A percentile compares a stretch with the other conserved stretches of the same genome.
phyloP scores from a whole-genome alignment of 1,140 invertebrate genomes.

The Drosophila nigromelanica region DNA sequence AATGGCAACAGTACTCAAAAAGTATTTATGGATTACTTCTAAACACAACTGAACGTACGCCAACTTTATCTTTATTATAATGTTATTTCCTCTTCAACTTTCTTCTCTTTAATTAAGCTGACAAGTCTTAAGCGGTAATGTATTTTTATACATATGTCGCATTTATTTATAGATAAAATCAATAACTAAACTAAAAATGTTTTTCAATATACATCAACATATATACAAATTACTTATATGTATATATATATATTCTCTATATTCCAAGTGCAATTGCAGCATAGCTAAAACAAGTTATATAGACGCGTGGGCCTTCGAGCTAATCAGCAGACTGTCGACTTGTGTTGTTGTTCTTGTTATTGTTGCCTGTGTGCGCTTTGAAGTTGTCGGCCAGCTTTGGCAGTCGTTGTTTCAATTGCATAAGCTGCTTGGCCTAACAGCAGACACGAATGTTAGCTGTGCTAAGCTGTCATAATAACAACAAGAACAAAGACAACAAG shows the following conservation, averaged over 20 bases:
- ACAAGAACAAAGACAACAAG: slow-evolving; percentile 1
- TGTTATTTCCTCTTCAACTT: too few relatives aligned
- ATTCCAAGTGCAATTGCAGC: not conserved
- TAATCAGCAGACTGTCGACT: slow-evolving; percentile 1
- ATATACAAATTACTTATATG: too few relatives aligned
- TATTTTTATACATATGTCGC: too few relatives aligned
- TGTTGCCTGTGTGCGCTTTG: slow-evolving; percentile 12
- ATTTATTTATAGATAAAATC: too few relatives aligned
- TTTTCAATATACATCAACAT: too few relatives aligned
- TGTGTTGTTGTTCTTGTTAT: slow-evolving; percentile 3
- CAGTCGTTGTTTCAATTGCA: slow-evolving; percentile 17
- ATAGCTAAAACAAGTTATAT: not conserved
- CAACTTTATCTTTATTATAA: too few relatives aligned
- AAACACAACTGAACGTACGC: too few relatives aligned
- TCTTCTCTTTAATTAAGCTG: too few relatives aligned
- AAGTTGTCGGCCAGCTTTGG: slow-evolving; percentile 21
- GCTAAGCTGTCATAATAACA: slow-evolving; percentile 1
- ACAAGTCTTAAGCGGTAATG: too few relatives aligned
- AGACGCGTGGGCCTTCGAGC: not conserved
- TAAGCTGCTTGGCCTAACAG: slow-evolving; percentile 24
- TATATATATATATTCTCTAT: not conserved
- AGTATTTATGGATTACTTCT: too few relatives aligned
- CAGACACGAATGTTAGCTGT: slow-evolving; percentile 14
- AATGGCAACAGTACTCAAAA: too few relatives aligned
- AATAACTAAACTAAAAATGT: too few relatives aligned